Conservation (phyloP, 53 echinoderm and acorn worm genomes). For the Henricia sp. region DNA sequence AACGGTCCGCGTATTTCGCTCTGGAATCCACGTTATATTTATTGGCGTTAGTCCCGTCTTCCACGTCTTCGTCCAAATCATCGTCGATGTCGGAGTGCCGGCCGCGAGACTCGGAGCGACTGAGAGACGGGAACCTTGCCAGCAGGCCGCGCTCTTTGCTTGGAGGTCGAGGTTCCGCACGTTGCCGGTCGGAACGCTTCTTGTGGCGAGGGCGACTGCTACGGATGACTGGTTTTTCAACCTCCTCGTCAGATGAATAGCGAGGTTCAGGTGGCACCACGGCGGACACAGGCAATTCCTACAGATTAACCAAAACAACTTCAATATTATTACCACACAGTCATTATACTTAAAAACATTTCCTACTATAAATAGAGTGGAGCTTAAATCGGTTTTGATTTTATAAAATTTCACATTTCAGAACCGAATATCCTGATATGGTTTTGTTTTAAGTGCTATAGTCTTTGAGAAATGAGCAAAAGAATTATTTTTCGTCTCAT, state of each 20-base stretch:
- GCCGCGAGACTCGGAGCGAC: constrained; percentile 73
- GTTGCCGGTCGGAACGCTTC: constrained; percentile 42
- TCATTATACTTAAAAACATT: too few relatives aligned
- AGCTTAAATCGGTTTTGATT: too few relatives aligned
- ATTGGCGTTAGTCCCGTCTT: constrained; percentile 49
- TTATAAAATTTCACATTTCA: too few relatives aligned
- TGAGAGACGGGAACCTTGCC: constrained; percentile 45
- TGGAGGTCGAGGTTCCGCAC: constrained; percentile 21
- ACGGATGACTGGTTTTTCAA: constrained; percentile 48
- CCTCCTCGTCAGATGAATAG: constrained; percentile 80
- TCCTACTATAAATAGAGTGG: too few relatives aligned
- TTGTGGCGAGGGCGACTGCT: constrained; percentile 73
- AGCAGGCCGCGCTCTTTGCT: constrained; percentile 48
- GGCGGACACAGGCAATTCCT: constrained; percentile 68
- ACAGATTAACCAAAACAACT: not conserved
- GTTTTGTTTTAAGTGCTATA: too few relatives aligned
- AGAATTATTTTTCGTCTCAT: too few relatives aligned
- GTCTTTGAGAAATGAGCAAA: not conserved
- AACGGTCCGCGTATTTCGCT: constrained; percentile 46
- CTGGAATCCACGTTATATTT: constrained; percentile 66
- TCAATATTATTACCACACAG: too few relatives aligned
- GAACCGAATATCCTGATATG: too few relatives aligned
- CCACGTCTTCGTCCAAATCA: constrained; percentile 65
- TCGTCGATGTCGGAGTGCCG: constrained; percentile 66
- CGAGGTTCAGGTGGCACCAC: constrained; percentile 55